Conservation (phyloP, 2,888 invertebrate species). For the Drosophila subquinaria region DNA sequence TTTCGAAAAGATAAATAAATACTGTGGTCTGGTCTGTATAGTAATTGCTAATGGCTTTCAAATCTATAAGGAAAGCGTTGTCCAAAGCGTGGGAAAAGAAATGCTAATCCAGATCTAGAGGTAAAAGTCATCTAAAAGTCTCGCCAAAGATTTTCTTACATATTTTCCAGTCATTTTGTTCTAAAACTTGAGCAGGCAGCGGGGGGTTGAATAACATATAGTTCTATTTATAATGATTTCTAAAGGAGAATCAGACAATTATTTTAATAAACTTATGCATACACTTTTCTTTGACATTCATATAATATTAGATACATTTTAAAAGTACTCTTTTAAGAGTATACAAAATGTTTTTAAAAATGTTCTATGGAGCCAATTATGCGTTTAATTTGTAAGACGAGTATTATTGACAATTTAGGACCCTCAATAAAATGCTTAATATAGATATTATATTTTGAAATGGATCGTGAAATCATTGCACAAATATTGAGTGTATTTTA, state of each 20-base stretch:
- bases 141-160: not conserved
- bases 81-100: not conserved
- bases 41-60: not conserved
- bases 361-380: not conserved
- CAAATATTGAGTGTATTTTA: slow-evolving; percentile 36
- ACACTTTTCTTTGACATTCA: not conserved
- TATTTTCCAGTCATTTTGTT: not conserved
- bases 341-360: not conserved
- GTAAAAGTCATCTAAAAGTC: not conserved
- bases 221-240: not conserved
- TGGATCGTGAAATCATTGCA: not conserved
- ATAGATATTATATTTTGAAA: slow-evolving; percentile 32
- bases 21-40: not conserved
- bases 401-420: not conserved
- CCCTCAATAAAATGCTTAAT: not conserved
- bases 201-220: slow-evolving; percentile 21
- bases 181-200: slow-evolving; percentile 2
- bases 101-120: not conserved
- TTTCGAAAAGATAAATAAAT: no score
- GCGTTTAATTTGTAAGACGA: not conserved
- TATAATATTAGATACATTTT: not conserved
- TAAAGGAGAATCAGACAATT: not conserved
- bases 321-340: not conserved
- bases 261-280: not conserved
- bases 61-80: no score